Conservation (phyloP, 2,888 invertebrate species). For the Cynaeus angustus region DNA sequence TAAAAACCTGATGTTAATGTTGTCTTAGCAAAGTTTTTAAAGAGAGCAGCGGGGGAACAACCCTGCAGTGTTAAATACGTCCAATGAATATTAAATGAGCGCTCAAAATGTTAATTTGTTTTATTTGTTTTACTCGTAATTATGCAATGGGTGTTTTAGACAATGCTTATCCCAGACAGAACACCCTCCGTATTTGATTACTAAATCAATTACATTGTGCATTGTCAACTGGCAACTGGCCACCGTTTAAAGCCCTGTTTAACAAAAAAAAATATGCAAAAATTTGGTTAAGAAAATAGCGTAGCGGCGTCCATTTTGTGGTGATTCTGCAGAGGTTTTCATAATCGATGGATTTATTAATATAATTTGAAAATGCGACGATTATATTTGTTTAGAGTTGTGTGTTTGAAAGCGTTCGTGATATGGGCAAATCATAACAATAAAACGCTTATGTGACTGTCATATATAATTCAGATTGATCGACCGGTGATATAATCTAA, state of each 20-base stretch:
- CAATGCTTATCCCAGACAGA: constrained; percentile 2
- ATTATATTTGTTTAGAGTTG: constrained; percentile 31
- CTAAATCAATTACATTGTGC: constrained; percentile 1
- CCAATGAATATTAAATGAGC: constrained; percentile 58
- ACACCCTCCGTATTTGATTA: neutral
- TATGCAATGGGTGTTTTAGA: constrained; percentile 35
- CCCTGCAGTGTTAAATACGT: constrained; percentile 55
- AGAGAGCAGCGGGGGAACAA: constrained; percentile 49
- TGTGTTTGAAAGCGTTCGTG: constrained; percentile 47
- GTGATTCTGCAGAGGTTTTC: neutral
- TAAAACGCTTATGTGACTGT: constrained; percentile 49
- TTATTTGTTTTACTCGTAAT: constrained; percentile 55
- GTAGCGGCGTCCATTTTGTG: neutral
- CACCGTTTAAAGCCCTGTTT: too few species aligned
- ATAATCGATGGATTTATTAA: constrained; percentile 16
- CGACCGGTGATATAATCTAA: constrained; percentile 52
- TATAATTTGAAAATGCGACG: constrained; percentile 30
- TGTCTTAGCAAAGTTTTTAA: constrained; percentile 46
- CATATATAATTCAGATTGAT: constrained; percentile 54
- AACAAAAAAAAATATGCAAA: too few species aligned
- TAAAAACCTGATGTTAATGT: constrained; percentile 17
- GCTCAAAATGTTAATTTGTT: constrained; percentile 55
- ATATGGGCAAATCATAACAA: constrained; percentile 50
- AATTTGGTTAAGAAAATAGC: neutral
- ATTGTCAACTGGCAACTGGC: constrained; percentile 1